Conservation (phyloP, 2,113 vertebrate genomes). For the Piliocolobus tephrosceles region DNA sequence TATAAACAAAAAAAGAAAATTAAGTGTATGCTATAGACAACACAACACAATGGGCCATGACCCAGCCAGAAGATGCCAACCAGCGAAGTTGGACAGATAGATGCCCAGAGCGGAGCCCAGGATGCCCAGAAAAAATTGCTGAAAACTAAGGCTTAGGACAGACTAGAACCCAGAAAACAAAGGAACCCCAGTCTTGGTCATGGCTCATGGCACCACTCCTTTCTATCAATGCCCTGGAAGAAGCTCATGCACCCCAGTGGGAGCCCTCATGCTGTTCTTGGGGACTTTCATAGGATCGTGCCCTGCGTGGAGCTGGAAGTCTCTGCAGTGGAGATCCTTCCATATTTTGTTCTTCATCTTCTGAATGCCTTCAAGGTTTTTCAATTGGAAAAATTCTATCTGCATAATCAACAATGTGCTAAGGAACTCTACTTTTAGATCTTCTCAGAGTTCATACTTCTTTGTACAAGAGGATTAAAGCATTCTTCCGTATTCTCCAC, state of each 20-base stretch:
- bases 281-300: not conserved
- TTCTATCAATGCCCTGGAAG: not conserved
- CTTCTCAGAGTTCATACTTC: not conserved
- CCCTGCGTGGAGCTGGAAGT: not conserved
- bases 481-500: not conserved
- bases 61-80: not conserved
- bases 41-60: not conserved
- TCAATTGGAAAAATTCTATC: not conserved
- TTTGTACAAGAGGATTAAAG: not conserved
- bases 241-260: not conserved
- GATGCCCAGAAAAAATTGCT: fast-evolving
- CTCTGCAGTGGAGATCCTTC: not conserved
- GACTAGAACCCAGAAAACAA: not conserved
- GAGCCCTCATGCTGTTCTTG: not conserved
- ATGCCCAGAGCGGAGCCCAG: not conserved
- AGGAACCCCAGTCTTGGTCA: not conserved
- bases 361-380: not conserved
- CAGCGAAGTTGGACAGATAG: fast-evolving
- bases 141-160: not conserved
- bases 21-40: no score
- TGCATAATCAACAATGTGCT: not conserved
- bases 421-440: not conserved
- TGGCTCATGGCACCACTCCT: fast-evolving
- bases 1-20: no score
- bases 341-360: not conserved